Evolutionary conservation across 1,140 invertebrate species (phyloP).

Genomic region (Myzus persicae): DNA sequence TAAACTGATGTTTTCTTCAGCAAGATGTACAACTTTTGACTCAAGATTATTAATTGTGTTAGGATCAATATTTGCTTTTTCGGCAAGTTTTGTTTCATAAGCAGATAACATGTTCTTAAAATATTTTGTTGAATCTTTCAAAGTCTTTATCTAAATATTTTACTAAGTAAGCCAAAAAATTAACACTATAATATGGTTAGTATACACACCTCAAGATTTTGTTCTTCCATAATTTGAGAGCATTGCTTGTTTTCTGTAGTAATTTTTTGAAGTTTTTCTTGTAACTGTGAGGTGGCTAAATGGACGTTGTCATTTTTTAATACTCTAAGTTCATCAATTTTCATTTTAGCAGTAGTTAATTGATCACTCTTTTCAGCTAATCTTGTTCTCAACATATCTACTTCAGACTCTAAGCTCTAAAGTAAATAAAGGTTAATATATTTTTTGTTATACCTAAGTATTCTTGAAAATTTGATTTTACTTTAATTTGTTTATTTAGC

Average conservation of each 20-base stretch:
- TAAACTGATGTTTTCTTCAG: conserved; percentile 47
- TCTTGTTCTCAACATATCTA: conserved; percentile 38
- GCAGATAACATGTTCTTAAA: conserved; percentile 10
- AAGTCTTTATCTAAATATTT: conserved; percentile 25
- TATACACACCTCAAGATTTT: conserved; percentile 38
- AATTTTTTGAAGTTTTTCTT: conserved; percentile 40
- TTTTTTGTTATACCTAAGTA: background rate
- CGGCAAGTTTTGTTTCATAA: conserved; percentile 42
- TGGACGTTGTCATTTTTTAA: conserved; percentile 44
- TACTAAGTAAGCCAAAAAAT: background rate
- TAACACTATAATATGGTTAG: background rate
- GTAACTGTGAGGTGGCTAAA: background rate
- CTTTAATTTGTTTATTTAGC: conserved; percentile 46
- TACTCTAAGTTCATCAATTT: conserved; percentile 48
- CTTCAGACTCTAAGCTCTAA: conserved; percentile 41
- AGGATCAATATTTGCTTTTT: conserved; percentile 50
- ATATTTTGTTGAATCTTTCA: conserved; percentile 53
- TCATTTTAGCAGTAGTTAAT: conserved; percentile 50
- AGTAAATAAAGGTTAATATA: background rate
- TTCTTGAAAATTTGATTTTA: background rate
- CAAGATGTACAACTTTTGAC: conserved; percentile 41
- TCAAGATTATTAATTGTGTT: conserved; percentile 36
- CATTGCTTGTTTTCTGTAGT: conserved; percentile 24
- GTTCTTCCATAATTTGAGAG: conserved; percentile 13
- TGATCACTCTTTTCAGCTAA: conserved; percentile 46